Evolutionary conservation across 2,113 vertebrate species (phyloP), one percentile per base, ranked within the genome.

Genomic region (Meleagris gallopavo): DNA sequence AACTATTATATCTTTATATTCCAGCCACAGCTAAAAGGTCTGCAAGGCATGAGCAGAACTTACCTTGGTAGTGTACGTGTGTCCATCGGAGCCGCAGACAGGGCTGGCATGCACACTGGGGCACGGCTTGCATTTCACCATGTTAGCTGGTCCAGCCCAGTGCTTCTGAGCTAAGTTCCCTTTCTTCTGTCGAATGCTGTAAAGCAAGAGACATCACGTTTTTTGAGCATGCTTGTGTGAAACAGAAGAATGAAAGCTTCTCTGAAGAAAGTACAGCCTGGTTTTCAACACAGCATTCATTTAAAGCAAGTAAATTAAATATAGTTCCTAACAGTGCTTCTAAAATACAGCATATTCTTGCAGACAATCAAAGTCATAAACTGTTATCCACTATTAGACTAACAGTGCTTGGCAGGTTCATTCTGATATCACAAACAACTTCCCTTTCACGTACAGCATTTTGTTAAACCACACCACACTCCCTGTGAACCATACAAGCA

Each of bases 71-170:
- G 95, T 97, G 11, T 99, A 99, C 2, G 98, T 98, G 93, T 99
- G 99, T 36, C 99, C 99, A 13, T 99, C 99, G 0, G 98, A 98
- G 8, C 98, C 98, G 6, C 98, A 99, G 74, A 98, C 97, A 2
- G 98, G 67, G 52, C 32, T 90, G 36, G 96, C 15, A 17, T 97
- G 98, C 0, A 91, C 57, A 34, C 67, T 3, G 0, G 98, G 98
- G 69, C 99, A 99, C 6, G 98, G 96, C 83, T 96, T 98, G 97
- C 99, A 99, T 93, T 98, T 99, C 4, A 95, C 98, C 62, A 98
- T 57, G 96, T 93, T 98, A 6, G 97, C 96, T 36, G 98, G 88
- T 91, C 98, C 98, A 29, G 94, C 78, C 98, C 98, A 98, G 76
- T 97, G 98, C 89, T 98, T 99, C 96, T 98, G 98, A 52, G 97